Base-by-base conservation (phyloP, 2,888 invertebrate genomes). In the Fissipunctia ypsillon region DNA sequence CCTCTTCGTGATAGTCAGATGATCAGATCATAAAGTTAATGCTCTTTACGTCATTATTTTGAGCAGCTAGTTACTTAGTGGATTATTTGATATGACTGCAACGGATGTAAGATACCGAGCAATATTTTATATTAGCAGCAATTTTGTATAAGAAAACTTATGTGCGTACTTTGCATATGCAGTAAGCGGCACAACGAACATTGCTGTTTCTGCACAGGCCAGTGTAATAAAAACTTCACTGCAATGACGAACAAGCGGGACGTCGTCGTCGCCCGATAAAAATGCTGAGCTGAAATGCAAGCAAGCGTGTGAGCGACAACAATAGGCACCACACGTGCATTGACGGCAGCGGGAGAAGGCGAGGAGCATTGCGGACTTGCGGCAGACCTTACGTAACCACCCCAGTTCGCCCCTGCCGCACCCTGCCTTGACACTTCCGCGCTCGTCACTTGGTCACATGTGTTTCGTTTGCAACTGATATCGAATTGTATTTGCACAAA, bases 301-400 rank as follows among this genome's bases (percentile, higher is more conserved):
- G 89, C 90, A 91, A 88, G 89, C 89, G 90, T 90, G 89, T 89
- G 88, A 90, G 87, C 84, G 87, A 83, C 79, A 84, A 92, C 91
- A 92, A 91, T 90, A 89, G 89, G 82, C 83, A 84, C 78, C 84
- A 88, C 87, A 84, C 84, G 87, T 88, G 89, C 90, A 90, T 88
- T 89, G 90, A 89, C 86, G 80, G 84, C 77, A 78, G 83, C 75
- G 79, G 75, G 79, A 80, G 80, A 59, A 78, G 76, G 85, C 83
- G 82, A 85, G 78, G 85, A 88, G 85, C 90, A 85, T 87, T 91
- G 92, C 91, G 90, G 91, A 72, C 78, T 78, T 80, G 80, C 80
- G 80, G 80, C 91, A 92, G 89, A 88, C 88, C 85, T 94, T 94
- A 94, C 91, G 90, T 93, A 94, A 94, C 90, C 87, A 85, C 81